These are phyloP conservation scores for Thereva nobilitata DNA, from an alignment of 2,888 invertebrate genomes.

Conservation along the genomic window DNA sequence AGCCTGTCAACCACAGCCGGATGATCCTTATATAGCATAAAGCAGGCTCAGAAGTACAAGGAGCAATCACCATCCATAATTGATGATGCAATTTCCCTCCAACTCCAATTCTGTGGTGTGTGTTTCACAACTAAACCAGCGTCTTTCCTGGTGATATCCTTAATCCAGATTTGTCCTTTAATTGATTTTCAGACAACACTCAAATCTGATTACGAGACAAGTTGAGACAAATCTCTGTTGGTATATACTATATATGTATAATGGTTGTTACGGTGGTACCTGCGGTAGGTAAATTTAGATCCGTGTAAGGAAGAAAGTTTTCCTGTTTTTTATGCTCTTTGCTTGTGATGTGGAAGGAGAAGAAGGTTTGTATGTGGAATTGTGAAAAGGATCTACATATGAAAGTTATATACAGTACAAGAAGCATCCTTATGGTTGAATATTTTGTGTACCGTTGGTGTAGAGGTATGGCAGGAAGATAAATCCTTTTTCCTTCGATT, in stretches of 20 bases:
- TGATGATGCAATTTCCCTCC: slow-evolving; percentile 33
- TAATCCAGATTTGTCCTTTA: slow-evolving; percentile 34
- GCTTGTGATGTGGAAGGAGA: too few species aligned
- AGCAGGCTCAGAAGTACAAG: slow-evolving; percentile 3
- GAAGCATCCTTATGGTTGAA: too few species aligned
- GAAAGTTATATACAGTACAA: too few species aligned
- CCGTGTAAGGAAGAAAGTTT: slow-evolving; percentile 1
- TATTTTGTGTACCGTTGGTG: too few species aligned
- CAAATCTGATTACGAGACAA: slow-evolving; percentile 28
- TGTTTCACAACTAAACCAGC: not conserved
- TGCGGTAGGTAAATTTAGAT: slow-evolving; percentile 13
- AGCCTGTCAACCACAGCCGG: slow-evolving; percentile 14
- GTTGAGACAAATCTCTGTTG: slow-evolving; percentile 28
- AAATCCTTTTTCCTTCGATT: slow-evolving; percentile 12
- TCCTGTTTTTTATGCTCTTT: too few species aligned
- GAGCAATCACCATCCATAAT: slow-evolving; percentile 33
- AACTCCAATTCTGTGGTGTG: not conserved
- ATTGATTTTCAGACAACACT: slow-evolving; percentile 34
- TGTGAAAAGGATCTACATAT: too few species aligned
- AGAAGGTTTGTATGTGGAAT: too few species aligned
- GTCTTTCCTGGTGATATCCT: slow-evolving; percentile 18
- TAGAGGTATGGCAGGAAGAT: too few species aligned
- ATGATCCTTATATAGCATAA: not conserved
- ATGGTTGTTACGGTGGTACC: slow-evolving; percentile 8
- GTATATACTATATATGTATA: too few species aligned